These are phyloP conservation scores for Spongia lamella DNA, from an alignment of 37 sponge, comb jelly and placozoan genomes.

Conservation along the genomic window DNA sequence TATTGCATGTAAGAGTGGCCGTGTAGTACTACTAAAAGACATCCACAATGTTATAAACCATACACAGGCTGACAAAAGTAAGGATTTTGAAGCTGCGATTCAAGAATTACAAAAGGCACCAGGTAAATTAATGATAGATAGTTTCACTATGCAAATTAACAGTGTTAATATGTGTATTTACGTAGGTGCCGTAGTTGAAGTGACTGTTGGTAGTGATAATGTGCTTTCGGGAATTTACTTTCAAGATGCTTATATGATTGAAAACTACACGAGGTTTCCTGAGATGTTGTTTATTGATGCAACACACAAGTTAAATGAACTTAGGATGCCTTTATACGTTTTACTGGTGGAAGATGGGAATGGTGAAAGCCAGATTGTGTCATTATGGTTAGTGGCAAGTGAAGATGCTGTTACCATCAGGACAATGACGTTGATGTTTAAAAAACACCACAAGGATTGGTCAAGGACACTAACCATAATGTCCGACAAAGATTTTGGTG, in stretches of 20 bases:
- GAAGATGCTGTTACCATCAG: constrained; percentile 19
- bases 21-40: constrained; percentile 6
- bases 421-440: not conserved
- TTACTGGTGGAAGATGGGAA: constrained; percentile 19
- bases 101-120: constrained; percentile 1
- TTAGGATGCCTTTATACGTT: constrained; percentile 30
- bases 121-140: constrained; percentile 12
- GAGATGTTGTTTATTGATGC: constrained; percentile 28
- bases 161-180: too few species aligned
- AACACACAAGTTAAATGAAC: too few species aligned
- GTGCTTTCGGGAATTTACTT: constrained; percentile 11
- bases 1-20: not conserved
- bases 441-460: constrained; percentile 20
- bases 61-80: not conserved
- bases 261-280: not conserved
- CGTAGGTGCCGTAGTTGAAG: constrained; percentile 20
- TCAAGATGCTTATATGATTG: constrained; percentile 17
- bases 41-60: constrained; percentile 13
- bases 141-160: too few species aligned
- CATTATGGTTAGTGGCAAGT: not conserved
- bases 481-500: constrained; percentile 38
- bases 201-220: constrained; percentile 13
- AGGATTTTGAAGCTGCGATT: constrained; percentile 14
- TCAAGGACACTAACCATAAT: not conserved
- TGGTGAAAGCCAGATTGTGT: constrained; percentile 34